A percentile compares a stretch with the other conserved stretches of the same genome.
Evolutionary conservation across 2,113 vertebrate species (phyloP).

Genomic region (Astatotilapia flaviijosephi): DNA sequence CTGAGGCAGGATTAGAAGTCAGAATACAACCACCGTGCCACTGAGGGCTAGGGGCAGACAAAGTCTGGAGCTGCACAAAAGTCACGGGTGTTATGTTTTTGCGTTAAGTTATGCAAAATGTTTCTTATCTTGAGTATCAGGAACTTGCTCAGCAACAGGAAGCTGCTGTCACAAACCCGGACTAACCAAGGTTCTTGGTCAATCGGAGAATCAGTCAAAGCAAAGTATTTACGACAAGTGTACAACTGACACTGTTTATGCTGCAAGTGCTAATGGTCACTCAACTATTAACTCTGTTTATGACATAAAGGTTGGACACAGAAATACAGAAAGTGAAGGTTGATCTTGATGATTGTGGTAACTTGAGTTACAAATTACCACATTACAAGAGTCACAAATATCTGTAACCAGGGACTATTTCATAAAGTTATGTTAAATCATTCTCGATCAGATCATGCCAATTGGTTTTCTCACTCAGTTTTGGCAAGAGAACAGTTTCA

Average conservation of each 20-base stretch:
- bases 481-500: not conserved
- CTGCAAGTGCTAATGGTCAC: not conserved
- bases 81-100: not conserved
- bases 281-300: not conserved
- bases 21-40: not conserved
- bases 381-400: not conserved
- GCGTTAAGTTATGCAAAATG: not conserved
- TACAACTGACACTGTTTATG: not conserved
- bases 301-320: not conserved
- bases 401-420: not conserved
- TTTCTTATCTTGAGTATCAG: not conserved
- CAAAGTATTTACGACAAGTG: not conserved
- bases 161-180: not conserved
- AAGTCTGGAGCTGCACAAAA: not conserved
- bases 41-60: not conserved
- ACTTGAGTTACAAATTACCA: not conserved
- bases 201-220: not conserved
- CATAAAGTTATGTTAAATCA: not conserved
- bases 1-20: not conserved
- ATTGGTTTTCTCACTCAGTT: not conserved
- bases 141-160: not conserved
- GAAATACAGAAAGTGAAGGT: not conserved
- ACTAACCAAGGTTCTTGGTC: not conserved
- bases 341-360: not conserved
- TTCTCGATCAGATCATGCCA: not conserved